phyloP scores from a whole-genome alignment of 2,888 invertebrate species.

The Noctua janthe region DNA sequence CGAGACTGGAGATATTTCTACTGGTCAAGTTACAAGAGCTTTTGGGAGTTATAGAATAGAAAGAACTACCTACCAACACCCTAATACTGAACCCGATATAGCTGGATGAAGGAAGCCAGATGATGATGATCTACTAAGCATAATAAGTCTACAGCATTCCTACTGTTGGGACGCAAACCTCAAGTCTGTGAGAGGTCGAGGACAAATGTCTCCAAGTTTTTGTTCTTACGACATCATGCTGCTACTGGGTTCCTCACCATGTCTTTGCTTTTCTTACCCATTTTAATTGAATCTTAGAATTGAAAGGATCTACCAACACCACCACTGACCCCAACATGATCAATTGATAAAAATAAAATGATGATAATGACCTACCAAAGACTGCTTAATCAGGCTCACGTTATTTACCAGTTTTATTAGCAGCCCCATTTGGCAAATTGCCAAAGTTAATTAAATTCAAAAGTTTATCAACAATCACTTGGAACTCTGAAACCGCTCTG shows the following conservation, averaged over 20 bases:
- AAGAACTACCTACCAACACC: too few species aligned
- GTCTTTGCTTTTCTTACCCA: neutral
- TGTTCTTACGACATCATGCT: neutral
- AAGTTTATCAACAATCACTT: constrained; percentile 64
- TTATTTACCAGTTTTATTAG: constrained; percentile 45
- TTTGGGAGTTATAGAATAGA: too few species aligned
- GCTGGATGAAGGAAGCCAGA: neutral
- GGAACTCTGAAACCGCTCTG: constrained; percentile 40
- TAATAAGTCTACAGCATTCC: neutral
- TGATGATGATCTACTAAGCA: neutral
- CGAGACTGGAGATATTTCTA: constrained; percentile 33
- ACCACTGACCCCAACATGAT: neutral
- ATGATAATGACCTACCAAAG: neutral
- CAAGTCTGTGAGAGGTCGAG: neutral
- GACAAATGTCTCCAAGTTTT: neutral
- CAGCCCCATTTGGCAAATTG: constrained; percentile 44
- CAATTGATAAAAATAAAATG: neutral
- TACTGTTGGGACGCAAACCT: neutral
- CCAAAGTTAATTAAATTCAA: constrained; percentile 60
- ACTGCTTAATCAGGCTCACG: constrained; percentile 14
- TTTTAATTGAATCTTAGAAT: neutral
- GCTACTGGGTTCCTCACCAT: neutral
- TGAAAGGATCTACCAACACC: neutral
- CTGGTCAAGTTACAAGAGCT: constrained; percentile 23
- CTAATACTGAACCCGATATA: neutral